Base-by-base conservation (phyloP, 2,888 invertebrate genomes). In the Colletes collaris region DNA sequence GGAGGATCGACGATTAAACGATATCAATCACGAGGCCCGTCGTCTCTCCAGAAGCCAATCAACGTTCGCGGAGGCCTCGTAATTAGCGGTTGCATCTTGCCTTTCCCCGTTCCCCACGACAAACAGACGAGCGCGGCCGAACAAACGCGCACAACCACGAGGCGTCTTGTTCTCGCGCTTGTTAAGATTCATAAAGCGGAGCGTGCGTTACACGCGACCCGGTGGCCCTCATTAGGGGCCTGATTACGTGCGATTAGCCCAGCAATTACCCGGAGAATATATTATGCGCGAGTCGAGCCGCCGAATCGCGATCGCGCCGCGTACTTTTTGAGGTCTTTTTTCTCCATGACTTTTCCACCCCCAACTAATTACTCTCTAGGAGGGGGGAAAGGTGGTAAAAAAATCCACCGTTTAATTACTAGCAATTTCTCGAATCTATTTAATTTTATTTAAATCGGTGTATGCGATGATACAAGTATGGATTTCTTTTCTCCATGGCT, bases 191-290 rank as follows among this genome's bases (percentile, higher is more conserved):
- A 86, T 87, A 85, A 85, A 59, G 78, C 71, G 76, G 75, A 84
- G 77, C 77, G 76, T 73, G 79, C 78, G 78, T 85, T 84, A 89
- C 89, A 89, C 88, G 89, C 89, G 90, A 89, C 89, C 88, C 84
- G 76, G 78, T 84, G 83, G 81, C 87, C 87, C 88, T 89, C 88
- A 89, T 89, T 89, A 90, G 86, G 79, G 76, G 80, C 60, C 82
- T 89, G 89, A 89, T 89, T 90, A 87, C 85, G 82, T 72, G 84
- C 88, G 88, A 89, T 89, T 90, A 90, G 86, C 82, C 83, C 73
- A 77, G 87, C 89, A 89, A 90, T 90, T 89, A 87, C 86, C 81
- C 72, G 77, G 71, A 72, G 84, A 85, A 88, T 84, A 83, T 81
- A 76, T 89, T 89, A 87, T 78, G 80, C 74, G 76, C 75, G 76